Conservation (phyloP, 2,113 vertebrate genomes). For the Chaetodon trifascialis region DNA sequence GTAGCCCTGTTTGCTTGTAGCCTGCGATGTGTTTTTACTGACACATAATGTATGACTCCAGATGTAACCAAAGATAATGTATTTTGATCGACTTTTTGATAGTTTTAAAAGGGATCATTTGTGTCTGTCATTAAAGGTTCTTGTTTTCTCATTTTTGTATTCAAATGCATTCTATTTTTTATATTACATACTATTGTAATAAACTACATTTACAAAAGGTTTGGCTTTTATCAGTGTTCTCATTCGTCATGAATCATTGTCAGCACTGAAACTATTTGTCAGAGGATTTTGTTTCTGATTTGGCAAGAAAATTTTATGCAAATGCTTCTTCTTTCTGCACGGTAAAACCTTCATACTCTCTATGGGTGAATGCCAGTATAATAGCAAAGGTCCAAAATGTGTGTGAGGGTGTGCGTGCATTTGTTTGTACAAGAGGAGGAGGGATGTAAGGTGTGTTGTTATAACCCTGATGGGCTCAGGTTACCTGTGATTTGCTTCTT, state of each 20-base stretch:
- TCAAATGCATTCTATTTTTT: conserved; percentile 89
- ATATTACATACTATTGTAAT: conserved; percentile 86
- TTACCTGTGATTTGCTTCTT: conserved; percentile 69
- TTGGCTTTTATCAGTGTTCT: neutral
- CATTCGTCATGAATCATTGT: neutral
- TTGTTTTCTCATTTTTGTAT: conserved; percentile 80
- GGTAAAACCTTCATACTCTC: conserved; percentile 9
- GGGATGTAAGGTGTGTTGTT: conserved; percentile 66
- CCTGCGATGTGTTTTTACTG: conserved; percentile 16
- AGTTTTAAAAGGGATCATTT: conserved; percentile 80
- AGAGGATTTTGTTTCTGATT: conserved; percentile 69
- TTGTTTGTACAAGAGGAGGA: conserved; percentile 58
- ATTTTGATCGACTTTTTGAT: conserved; percentile 62
- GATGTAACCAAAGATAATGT: conserved; percentile 83
- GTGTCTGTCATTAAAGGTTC: conserved; percentile 59
- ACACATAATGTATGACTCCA: conserved; percentile 64
- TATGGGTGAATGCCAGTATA: conserved; percentile 31
- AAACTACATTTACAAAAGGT: conserved; percentile 81
- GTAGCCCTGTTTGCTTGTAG: conserved; percentile 50
- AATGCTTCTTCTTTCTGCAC: conserved; percentile 55
- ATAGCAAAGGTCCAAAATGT: conserved; percentile 30
- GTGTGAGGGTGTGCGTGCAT: conserved; percentile 41
- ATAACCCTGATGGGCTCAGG: conserved; percentile 76
- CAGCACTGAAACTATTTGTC: neutral
- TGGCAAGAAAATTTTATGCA: conserved; percentile 81